A percentile compares a stretch with the other conserved stretches of the same genome.
These are phyloP conservation scores for Microchrysa polita DNA, from an alignment of 2,888 invertebrate species.

Conservation along the genomic window DNA sequence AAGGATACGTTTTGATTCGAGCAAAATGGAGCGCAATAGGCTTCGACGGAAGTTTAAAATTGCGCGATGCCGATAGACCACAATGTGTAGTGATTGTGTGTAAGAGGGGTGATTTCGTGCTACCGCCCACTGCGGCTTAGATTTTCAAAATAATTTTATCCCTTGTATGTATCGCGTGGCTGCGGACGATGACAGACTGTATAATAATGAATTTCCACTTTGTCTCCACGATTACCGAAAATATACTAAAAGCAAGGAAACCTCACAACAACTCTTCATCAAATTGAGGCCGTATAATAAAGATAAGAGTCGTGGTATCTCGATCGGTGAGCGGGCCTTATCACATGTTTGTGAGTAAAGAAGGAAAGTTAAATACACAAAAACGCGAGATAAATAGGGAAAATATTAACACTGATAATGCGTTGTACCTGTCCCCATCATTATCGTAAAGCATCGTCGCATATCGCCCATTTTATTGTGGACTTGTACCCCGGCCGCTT, in stretches of 20 bases:
- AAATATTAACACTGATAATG: conserved; percentile 48
- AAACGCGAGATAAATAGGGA: conserved; percentile 45
- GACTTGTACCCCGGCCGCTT: neutral
- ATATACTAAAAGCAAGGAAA: conserved; percentile 27
- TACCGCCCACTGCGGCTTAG: neutral
- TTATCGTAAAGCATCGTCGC: conserved; percentile 22
- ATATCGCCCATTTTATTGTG: neutral
- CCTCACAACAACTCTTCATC: conserved; percentile 16
- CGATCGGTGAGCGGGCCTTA: conserved; percentile 30
- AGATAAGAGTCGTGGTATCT: conserved; percentile 42
- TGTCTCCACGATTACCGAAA: conserved; percentile 37
- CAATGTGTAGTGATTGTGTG: conserved; percentile 3
- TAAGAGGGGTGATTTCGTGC: neutral
- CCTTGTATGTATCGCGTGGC: neutral
- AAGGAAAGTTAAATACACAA: conserved; percentile 44
- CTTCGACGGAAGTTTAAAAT: conserved; percentile 12
- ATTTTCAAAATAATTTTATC: conserved; percentile 13
- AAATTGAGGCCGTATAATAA: conserved; percentile 28
- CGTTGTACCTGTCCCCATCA: conserved; percentile 49
- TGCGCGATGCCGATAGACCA: neutral
- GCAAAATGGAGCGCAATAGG: conserved; percentile 10
- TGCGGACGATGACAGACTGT: neutral
- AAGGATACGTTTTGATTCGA: conserved; percentile 4
- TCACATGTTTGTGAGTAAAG: conserved; percentile 35
- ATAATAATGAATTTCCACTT: conserved; percentile 20